Evolutionary conservation across 2,888 invertebrate species (phyloP), one percentile per base, ranked within the genome.

Genomic region (Margaritifera margaritifera): DNA sequence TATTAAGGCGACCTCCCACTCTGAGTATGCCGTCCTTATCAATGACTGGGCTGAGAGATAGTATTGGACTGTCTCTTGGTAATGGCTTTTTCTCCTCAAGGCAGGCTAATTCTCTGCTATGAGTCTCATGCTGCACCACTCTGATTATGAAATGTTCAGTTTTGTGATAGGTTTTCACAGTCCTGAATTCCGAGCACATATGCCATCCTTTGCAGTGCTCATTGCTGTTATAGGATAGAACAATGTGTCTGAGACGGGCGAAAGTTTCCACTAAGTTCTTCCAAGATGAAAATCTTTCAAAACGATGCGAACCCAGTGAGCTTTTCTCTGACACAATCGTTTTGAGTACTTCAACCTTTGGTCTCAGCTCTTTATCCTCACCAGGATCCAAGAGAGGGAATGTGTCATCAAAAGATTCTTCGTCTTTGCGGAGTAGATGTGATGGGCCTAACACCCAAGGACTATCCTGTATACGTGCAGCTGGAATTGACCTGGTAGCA

Each of bases 231-330:
- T 25, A 57, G 19, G 18, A n/a, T 19, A 20, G 27, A 60, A 6
- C 42, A 20, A 70, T 51, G 51, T 64, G 67, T 18, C 24, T 53
- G 1, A 71, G 18, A 22, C 0, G 27, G 0, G 59, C 66, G 6
- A 74, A 56, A 4, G 65, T 64, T 31, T 54, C 51, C 18, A 75
- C 62, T 20, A 77, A 67, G 8, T 54, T 27, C 15, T 62, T 71
- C 72, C 69, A 77, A n/a, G 68, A 57, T 2, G 74, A 71, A 61
- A 77, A 77, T 53, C 67, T 68, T 27, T 69, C 58, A 52, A 75
- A 74, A 6, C 71, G 57, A 18, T 55, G 42, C 1, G 58, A 63
- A 19, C 65, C 68, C 20, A 72, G 22, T 6, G 25, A n/a, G 4
- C 62, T 18, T 25, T 22, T 54, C 4, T 27, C 19, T 3, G 58